Evolutionary conservation across 2,797 vertebrate genomes (phyloP).

Genomic region (Falco peregrinus): DNA sequence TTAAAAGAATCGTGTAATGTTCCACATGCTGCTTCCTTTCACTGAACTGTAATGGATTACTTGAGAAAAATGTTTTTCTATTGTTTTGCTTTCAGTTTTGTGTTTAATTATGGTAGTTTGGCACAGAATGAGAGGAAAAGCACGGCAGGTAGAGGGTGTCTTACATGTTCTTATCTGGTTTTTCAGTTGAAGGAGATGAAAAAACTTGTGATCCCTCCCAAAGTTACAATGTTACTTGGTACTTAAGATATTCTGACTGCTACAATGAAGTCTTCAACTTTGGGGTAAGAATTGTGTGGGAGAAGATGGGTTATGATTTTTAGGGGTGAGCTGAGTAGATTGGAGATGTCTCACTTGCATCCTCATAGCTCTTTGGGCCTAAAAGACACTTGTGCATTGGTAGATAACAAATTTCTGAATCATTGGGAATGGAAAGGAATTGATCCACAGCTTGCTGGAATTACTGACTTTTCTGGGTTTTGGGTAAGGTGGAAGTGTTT

Average conservation of each 20-base stretch:
- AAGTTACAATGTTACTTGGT: constrained; percentile 90
- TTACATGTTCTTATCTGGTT: neutral
- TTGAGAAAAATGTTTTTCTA: neutral
- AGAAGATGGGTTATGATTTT: neutral
- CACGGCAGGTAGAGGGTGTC: neutral
- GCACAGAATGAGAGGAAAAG: neutral
- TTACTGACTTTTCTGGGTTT: neutral
- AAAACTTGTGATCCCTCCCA: constrained; percentile 81
- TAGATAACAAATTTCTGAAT: neutral
- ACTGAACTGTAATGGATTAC: neutral
- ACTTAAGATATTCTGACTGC: constrained; percentile 92
- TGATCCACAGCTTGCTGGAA: neutral
- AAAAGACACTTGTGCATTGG: neutral
- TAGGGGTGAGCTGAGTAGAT: neutral
- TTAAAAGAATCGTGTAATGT: neutral
- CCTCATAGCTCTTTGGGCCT: neutral
- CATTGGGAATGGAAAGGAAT: neutral
- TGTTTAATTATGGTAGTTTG: neutral
- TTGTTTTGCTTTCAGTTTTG: neutral
- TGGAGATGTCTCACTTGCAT: neutral
- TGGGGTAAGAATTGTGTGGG: constrained; percentile 79
- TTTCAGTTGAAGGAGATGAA: constrained; percentile 84
- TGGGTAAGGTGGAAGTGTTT: neutral
- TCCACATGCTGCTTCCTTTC: neutral
- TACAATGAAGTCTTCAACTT: constrained; percentile 96